Conservation (phyloP, 2,888 invertebrate genomes). For the Drosophila subquinaria region DNA sequence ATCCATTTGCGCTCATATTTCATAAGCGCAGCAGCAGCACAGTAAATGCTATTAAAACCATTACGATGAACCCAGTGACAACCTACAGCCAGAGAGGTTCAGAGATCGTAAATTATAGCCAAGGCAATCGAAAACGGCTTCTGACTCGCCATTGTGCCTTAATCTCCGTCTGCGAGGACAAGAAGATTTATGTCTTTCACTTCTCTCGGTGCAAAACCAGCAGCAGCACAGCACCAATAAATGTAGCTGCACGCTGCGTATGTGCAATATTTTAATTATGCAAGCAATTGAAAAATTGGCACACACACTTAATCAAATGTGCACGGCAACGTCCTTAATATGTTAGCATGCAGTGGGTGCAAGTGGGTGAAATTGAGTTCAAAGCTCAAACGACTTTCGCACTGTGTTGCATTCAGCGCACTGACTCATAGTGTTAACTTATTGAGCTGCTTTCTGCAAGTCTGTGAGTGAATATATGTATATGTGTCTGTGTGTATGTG, state of each 20-base stretch:
- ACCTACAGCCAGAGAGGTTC: slow-evolving; percentile 31
- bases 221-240: slow-evolving; percentile 53
- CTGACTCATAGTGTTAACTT: slow-evolving; percentile 34
- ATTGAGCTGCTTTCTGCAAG: slow-evolving; percentile 38
- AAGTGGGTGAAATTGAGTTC: slow-evolving; percentile 49
- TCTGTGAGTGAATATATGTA: slow-evolving; percentile 6
- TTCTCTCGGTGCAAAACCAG: slow-evolving; percentile 13
- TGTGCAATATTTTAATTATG: slow-evolving; percentile 70
- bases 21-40: slow-evolving; percentile 44
- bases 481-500: slow-evolving; percentile 12
- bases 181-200: slow-evolving; percentile 63
- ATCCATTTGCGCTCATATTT: slow-evolving; percentile 67
- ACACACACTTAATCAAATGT: slow-evolving; percentile 12
- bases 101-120: slow-evolving; percentile 60
- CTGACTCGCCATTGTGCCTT: slow-evolving; percentile 34
- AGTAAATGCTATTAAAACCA: slow-evolving; percentile 63
- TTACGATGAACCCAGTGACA: slow-evolving; percentile 60
- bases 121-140: slow-evolving; percentile 54
- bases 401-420: slow-evolving; percentile 8
- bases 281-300: slow-evolving; percentile 63
- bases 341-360: slow-evolving; percentile 21
- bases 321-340: slow-evolving; percentile 35
- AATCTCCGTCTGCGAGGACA: slow-evolving; percentile 35
- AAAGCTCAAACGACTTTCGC: slow-evolving; percentile 44
- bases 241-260: slow-evolving; percentile 65